Evolutionary conservation across 2,797 vertebrate genomes (phyloP), one percentile per base, ranked within the genome.

Genomic region (Betta splendens): DNA sequence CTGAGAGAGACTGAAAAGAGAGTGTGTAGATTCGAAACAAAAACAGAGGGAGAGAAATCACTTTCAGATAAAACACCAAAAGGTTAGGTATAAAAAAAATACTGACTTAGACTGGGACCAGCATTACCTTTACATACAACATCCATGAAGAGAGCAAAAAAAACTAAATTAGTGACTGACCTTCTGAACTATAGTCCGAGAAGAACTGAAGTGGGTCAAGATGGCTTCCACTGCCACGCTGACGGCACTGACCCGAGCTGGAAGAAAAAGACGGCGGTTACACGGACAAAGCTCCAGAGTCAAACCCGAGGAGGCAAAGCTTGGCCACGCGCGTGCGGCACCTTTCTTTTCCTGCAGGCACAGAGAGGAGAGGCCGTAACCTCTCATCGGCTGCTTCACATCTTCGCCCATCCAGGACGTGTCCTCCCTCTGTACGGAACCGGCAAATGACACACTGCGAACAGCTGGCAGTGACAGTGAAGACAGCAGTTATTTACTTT

Each of bases 101-200:
- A n/a, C n/a, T n/a, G n/a, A n/a, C n/a, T n/a, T n/a, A n/a, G n/a
- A n/a, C n/a, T n/a, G n/a, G n/a, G 25, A 23, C 37, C 17, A 25
- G 38, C n/a, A 17, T 7, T 26, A 15, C 5, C 3, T 16, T 11
- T 21, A 1, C 4, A 48, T 11, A 60, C 49, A 45, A 58, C 52
- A 1, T 4, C 45, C 11, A 60, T 52, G 45, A 58, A n/a, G n/a
- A n/a, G n/a, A 57, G 1, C 9, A 37, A 48, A 0, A 0, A 6
- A 20, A n/a, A 28, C 37, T 25, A 15, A 13, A 28, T 26, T 16
- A 37, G 31, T 16, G 42, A 86, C 91, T 89, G 56, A 97, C 97
- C 95, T 98, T 98, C 89, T 98, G 96, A 66, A 99, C 96, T 26
- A 95, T 61, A 57, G 96, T 98, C 69, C 95, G 85, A 0, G 95